These are phyloP conservation scores for Drosophila micromelanica DNA, from an alignment of 1,140 invertebrate genomes.

Conservation along the genomic window DNA sequence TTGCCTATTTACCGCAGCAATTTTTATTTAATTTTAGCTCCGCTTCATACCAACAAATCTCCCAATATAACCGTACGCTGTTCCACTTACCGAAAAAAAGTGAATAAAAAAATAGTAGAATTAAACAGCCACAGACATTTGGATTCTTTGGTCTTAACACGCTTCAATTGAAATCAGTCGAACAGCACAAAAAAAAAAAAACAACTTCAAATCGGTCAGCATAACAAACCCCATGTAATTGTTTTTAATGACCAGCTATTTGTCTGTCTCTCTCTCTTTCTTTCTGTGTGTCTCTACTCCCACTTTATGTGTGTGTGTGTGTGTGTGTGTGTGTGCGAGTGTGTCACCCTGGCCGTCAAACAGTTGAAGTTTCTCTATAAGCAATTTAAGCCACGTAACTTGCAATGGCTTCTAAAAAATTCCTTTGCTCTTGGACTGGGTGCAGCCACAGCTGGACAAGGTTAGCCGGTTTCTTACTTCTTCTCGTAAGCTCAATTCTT, in stretches of 20 bases:
- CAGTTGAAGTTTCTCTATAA: slow-evolving; percentile 30
- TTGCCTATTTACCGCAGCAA: slow-evolving; percentile 66
- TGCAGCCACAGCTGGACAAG: slow-evolving; percentile 73
- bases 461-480: slow-evolving; percentile 69
- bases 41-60: slow-evolving; percentile 49
- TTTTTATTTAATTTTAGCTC: slow-evolving; percentile 58
- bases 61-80: slow-evolving; percentile 60
- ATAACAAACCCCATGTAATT: slow-evolving; percentile 60
- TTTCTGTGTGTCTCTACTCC: slow-evolving; percentile 17
- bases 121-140: slow-evolving; percentile 41
- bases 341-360: slow-evolving; percentile 59
- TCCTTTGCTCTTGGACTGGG: slow-evolving; percentile 68
- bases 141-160: slow-evolving; percentile 38
- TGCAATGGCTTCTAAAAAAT: slow-evolving; percentile 72
- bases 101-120: slow-evolving; percentile 25
- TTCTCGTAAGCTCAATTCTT: slow-evolving; percentile 24
- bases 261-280: slow-evolving; percentile 17
- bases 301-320: slow-evolving; percentile 34
- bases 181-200: slow-evolving; percentile 44
- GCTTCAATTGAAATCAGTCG: slow-evolving; percentile 61
- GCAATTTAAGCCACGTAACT: slow-evolving; percentile 73
- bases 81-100: slow-evolving; percentile 58
- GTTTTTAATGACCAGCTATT: slow-evolving; percentile 64
- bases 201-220: slow-evolving; percentile 20
- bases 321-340: slow-evolving; percentile 23